Evolutionary conservation across 2,113 vertebrate genomes (phyloP), one percentile per base, ranked within the genome.

Genomic region (Baryphthengus martii): DNA sequence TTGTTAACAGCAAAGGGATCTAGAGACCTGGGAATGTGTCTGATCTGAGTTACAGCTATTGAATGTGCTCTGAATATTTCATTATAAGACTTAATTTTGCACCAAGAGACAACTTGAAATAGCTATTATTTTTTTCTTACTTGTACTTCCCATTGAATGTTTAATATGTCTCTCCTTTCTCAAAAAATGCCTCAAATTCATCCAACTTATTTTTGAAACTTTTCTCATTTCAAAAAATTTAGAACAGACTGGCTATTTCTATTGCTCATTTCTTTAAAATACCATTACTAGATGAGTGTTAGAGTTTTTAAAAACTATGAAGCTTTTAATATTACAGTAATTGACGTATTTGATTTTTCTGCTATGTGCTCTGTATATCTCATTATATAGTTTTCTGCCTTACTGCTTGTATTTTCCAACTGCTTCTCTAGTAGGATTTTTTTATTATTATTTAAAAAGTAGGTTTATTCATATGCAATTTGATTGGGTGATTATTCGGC

Each of bases 1-100:
- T 92, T 95, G 94, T 95, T 95, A 96, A 95, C 93, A 92, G 91
- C 56, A 89, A 78, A 91, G 84, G 81, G 79, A 90, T 90, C 7
- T 0, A 90, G 93, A 94, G 85, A 93, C 65, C 73, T 80, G 83
- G 65, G 90, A 75, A 68, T 67, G 16, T 88, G 47, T 90, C 92
- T 81, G 82, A 86, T 92, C 83, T 52, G 68, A 90, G 79, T 68
- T 88, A 79, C 79, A 92, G 72, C n/a, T 52, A n/a, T n/a, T 90
- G 72, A 95, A 89, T 84, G 74, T 81, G 82, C 47, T 63, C 85
- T 90, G 79, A 93, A 96, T 94, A 86, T 95, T 96, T 95, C 79
- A 95, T 92, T 81, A 68, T 42, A 94, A 89, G 85, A 49, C 47
- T 92, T 91, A 65, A 93, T 93, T 96, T 67, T 96, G 72, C 37